Evolutionary conservation across 2,888 invertebrate genomes (phyloP).

Genomic region (Conus canariensis): DNA sequence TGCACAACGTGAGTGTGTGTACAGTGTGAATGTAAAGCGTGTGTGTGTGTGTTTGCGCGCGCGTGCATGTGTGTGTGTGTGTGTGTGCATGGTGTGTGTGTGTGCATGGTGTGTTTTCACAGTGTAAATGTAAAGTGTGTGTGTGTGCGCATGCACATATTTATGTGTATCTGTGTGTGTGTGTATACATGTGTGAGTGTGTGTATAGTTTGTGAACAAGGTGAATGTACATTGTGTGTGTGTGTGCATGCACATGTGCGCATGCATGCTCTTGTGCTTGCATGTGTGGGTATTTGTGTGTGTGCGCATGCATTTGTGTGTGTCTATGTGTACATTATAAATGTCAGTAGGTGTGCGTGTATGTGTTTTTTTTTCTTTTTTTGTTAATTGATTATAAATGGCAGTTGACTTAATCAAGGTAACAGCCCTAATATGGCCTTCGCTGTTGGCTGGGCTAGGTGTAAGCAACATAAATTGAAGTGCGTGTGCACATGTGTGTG

Average conservation of each 20-base stretch:
- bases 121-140: not conserved
- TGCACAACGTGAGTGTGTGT: not conserved
- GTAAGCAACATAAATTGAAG: not conserved
- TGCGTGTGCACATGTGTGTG: not conserved
- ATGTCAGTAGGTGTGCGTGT: no score
- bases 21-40: not conserved
- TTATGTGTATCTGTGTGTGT: not conserved
- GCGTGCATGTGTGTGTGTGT: not conserved
- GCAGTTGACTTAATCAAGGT: no score
- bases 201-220: not conserved
- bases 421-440: no score
- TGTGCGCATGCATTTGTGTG: not conserved
- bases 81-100: not conserved
- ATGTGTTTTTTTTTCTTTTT: no score
- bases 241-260: not conserved
- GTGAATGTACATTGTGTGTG: not conserved
- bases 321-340: not conserved
- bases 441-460: no score
- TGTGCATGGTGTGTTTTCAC: not conserved
- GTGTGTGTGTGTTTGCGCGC: not conserved
- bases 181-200: not conserved
- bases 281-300: not conserved
- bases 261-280: not conserved
- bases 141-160: not conserved
- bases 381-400: no score